A percentile compares a stretch with the other conserved stretches of the same genome.
phyloP scores from a whole-genome alignment of 2,888 invertebrate genomes.

The Allacma fusca region DNA sequence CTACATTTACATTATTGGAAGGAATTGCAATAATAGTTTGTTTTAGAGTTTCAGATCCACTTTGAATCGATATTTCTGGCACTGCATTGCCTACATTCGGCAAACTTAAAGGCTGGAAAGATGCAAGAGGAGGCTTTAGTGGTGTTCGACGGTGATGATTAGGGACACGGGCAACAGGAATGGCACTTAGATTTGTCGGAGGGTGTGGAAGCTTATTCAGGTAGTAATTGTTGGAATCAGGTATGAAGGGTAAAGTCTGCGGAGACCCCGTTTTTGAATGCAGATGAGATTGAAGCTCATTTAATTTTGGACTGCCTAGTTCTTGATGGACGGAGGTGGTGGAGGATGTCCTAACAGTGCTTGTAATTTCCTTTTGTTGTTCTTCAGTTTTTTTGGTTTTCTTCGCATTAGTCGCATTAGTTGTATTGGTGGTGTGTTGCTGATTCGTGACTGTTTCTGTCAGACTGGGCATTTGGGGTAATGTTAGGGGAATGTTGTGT shows the following conservation, averaged over 20 bases:
- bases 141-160: conserved; percentile 37
- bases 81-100: conserved; percentile 31
- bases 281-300: conserved; percentile 35
- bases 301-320: neutral
- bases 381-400: neutral
- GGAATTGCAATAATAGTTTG: conserved; percentile 41
- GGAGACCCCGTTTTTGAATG: conserved; percentile 3
- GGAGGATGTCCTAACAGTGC: neutral
- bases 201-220: conserved; percentile 48
- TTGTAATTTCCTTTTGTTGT: neutral
- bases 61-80: conserved; percentile 34
- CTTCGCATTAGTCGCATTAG: conserved; percentile 26
- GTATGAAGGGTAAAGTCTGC: conserved; percentile 54
- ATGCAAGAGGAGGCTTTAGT: conserved; percentile 19
- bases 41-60: conserved; percentile 30
- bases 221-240: conserved; percentile 45
- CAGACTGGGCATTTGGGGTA: conserved; percentile 1
- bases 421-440: conserved; percentile 31
- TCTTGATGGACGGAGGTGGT: neutral
- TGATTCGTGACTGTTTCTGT: neutral
- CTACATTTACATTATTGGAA: conserved; percentile 4
- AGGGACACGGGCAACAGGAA: conserved; percentile 52
- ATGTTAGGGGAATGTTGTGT: conserved; percentile 7
- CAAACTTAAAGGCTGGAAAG: conserved; percentile 34
- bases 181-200: conserved; percentile 50